Evolutionary conservation across 2,113 vertebrate species (phyloP).

Genomic region (Phalacrocorax carbo): DNA sequence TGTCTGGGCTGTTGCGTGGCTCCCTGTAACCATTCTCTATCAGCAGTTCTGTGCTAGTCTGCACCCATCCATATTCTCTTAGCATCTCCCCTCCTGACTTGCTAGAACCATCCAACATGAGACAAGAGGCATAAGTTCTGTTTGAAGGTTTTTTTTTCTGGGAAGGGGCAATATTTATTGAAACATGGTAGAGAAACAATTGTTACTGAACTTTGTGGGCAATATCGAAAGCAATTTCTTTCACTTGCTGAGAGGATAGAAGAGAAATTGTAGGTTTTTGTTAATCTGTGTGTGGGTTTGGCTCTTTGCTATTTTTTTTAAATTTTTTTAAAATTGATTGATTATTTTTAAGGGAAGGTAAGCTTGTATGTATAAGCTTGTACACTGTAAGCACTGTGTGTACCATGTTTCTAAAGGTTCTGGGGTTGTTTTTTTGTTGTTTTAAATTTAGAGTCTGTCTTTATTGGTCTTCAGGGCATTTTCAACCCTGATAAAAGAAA

Average conservation of each 20-base stretch:
- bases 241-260: neutral
- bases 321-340: neutral
- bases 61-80: neutral
- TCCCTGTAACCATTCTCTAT: neutral
- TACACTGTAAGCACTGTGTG: neutral
- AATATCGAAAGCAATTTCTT: neutral
- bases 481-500: constrained; percentile 1
- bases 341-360: neutral
- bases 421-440: neutral
- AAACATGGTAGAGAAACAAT: neutral
- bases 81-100: neutral
- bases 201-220: neutral
- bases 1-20: neutral
- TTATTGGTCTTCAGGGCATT: constrained; percentile 17
- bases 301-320: neutral
- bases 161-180: neutral
- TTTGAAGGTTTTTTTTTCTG: neutral
- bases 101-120: neutral
- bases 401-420: neutral
- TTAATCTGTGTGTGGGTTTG: neutral
- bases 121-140: neutral
- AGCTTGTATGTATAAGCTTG: neutral
- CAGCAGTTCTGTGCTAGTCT: neutral
- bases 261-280: neutral
- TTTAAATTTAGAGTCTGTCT: neutral